Conservation (phyloP, 2,888 invertebrate species). For the Lamellibrachia columna region DNA sequence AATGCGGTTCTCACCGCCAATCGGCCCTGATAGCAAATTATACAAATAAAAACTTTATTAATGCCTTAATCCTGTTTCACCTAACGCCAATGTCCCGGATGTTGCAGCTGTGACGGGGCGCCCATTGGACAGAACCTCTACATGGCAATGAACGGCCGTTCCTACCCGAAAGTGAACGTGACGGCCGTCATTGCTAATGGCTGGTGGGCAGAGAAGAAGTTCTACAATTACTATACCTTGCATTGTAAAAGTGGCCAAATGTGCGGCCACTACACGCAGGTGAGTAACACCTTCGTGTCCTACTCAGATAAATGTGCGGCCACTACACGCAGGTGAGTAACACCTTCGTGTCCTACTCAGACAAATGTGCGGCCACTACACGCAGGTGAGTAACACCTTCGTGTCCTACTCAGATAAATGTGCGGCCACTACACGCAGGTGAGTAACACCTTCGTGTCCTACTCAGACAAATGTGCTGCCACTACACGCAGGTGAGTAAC, state of each 20-base stretch:
- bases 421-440: constrained; percentile 24
- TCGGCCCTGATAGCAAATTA: not conserved
- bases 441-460: too few relatives aligned
- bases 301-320: not conserved
- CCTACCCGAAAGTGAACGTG: constrained; percentile 5
- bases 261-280: constrained; percentile 24
- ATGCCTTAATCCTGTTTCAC: not conserved
- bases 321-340: constrained; percentile 18
- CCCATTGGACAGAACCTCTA: constrained; percentile 18
- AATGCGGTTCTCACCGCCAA: not conserved
- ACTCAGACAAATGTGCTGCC: constrained; percentile 7
- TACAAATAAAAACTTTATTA: not conserved
- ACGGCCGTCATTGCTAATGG: not conserved
- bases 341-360: too few relatives aligned
- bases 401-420: not conserved
- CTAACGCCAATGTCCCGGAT: not conserved
- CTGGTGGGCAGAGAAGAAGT: constrained; percentile 21
- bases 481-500: not conserved
- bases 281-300: too few relatives aligned
- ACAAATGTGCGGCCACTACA: constrained; percentile 23
- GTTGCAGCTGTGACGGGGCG: constrained; percentile 6
- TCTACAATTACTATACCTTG: not conserved
- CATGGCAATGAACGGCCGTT: not conserved
- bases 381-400: not conserved
- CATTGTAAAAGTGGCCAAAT: not conserved